Evolutionary conservation across 2,888 invertebrate species (phyloP).

Genomic region (Alloplasta piceator): DNA sequence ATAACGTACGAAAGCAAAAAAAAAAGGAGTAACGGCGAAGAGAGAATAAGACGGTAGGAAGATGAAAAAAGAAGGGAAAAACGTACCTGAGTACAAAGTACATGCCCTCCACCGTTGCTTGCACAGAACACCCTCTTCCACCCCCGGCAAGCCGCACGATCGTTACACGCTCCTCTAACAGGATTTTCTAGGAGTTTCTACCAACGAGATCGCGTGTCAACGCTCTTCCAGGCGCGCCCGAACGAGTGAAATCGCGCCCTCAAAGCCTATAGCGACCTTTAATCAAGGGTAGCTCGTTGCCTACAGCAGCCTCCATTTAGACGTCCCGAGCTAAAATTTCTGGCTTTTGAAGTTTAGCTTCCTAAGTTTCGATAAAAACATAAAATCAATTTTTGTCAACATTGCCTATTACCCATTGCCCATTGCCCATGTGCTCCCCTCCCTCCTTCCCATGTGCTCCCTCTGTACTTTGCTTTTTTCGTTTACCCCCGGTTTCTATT

Average conservation of each 20-base stretch:
- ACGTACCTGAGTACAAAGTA: constrained; percentile 60
- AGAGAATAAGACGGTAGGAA: background rate
- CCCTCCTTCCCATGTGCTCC: too few relatives aligned
- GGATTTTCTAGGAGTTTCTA: constrained; percentile 64
- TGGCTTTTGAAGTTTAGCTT: constrained; percentile 65
- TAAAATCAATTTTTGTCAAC: too few relatives aligned
- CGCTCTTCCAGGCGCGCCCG: constrained; percentile 61
- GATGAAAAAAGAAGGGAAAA: constrained; percentile 36
- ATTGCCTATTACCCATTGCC: too few relatives aligned
- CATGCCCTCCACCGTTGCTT: constrained; percentile 58
- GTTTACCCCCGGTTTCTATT: constrained; percentile 6
- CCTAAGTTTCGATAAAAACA: too few relatives aligned
- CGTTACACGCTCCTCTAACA: constrained; percentile 65
- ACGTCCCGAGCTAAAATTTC: constrained; percentile 53
- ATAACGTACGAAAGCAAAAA: constrained; percentile 52
- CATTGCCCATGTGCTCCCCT: too few relatives aligned
- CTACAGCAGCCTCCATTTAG: constrained; percentile 33
- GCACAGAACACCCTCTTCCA: constrained; percentile 23
- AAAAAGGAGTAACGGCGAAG: constrained; percentile 26
- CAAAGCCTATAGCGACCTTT: constrained; percentile 43
- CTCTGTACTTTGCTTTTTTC: background rate
- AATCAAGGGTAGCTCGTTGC: constrained; percentile 59
- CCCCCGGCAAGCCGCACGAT: constrained; percentile 36
- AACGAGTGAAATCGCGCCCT: constrained; percentile 49
- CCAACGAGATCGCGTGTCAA: constrained; percentile 63